phyloP scores from a whole-genome alignment of 2,888 invertebrate genomes.

The Aethes cnicana region DNA sequence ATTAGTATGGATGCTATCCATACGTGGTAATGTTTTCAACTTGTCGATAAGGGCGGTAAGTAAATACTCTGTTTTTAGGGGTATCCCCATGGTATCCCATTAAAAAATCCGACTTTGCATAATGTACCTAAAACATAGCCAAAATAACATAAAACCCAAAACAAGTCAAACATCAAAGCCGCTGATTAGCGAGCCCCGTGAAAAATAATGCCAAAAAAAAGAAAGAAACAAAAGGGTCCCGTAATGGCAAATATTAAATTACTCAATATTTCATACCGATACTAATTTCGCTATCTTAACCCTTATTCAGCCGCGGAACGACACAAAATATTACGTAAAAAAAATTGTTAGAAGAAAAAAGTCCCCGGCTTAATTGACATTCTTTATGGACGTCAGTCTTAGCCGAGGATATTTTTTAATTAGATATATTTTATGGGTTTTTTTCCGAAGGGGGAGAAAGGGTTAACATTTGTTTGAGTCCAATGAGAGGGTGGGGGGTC shows the following conservation, averaged over 20 bases:
- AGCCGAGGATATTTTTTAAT: slow-evolving; percentile 83
- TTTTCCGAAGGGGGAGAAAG: slow-evolving; percentile 79
- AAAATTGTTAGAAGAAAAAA: slow-evolving; percentile 65
- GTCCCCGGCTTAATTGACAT: slow-evolving; percentile 80
- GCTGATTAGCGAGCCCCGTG: slow-evolving; percentile 38
- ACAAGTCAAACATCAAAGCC: slow-evolving; percentile 41
- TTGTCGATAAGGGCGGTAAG: too few relatives aligned
- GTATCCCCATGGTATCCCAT: too few relatives aligned
- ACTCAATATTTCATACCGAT: slow-evolving; percentile 82
- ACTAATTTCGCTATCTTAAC: slow-evolving; percentile 82
- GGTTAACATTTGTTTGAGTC: slow-evolving; percentile 81
- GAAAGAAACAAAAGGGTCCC: slow-evolving; percentile 31
- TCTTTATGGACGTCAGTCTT: slow-evolving; percentile 83
- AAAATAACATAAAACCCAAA: background rate
- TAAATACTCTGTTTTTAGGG: too few relatives aligned
- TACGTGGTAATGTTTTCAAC: too few relatives aligned
- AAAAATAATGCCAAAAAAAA: slow-evolving; percentile 17
- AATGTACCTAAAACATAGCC: too few relatives aligned
- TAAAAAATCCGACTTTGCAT: too few relatives aligned
- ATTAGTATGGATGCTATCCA: too few relatives aligned
- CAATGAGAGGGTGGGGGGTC: slow-evolving; percentile 67
- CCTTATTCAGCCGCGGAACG: slow-evolving; percentile 74
- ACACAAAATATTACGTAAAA: slow-evolving; percentile 64
- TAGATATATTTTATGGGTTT: slow-evolving; percentile 83
- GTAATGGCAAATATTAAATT: slow-evolving; percentile 74